Evolutionary conservation across 1,140 invertebrate species (phyloP).

Genomic region (Amyelois transitella): DNA sequence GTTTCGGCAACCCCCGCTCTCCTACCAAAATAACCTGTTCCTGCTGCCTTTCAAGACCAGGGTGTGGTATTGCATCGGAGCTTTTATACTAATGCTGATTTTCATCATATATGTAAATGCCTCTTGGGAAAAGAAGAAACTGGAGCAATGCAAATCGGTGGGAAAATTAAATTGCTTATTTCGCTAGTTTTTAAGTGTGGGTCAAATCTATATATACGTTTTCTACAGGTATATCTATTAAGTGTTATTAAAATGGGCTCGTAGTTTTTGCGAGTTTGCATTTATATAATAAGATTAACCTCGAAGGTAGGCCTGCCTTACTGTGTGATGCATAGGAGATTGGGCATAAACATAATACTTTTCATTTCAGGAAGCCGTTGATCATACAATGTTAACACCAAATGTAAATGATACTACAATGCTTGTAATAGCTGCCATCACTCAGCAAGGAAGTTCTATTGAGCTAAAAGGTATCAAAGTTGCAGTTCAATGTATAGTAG

Average conservation of each 20-base stretch:
- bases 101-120: conserved; percentile 57
- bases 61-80: conserved; percentile 75
- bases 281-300: too few species aligned
- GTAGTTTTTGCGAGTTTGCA: too few species aligned
- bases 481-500: too few species aligned
- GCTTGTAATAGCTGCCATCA: conserved; percentile 62
- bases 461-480: conserved; percentile 67
- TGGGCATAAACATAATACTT: too few species aligned
- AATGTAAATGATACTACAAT: conserved; percentile 54
- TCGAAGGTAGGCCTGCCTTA: too few species aligned
- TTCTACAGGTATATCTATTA: too few species aligned
- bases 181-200: too few species aligned
- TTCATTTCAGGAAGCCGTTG: conserved; percentile 8
- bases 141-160: conserved; percentile 14
- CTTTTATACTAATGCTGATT: conserved; percentile 64
- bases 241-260: too few species aligned
- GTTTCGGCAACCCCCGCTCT: conserved; percentile 78
- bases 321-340: too few species aligned
- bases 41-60: conserved; percentile 74
- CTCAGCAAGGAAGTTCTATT: conserved; percentile 69
- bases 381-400: conserved; percentile 23
- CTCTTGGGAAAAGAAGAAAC: conserved; percentile 45
- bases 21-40: conserved; percentile 78
- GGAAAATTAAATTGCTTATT: conserved; percentile 8
- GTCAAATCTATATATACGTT: too few species aligned